These are phyloP conservation scores for Nerophis lumbriciformis DNA, from an alignment of 2,113 vertebrate species.

Conservation along the genomic window DNA sequence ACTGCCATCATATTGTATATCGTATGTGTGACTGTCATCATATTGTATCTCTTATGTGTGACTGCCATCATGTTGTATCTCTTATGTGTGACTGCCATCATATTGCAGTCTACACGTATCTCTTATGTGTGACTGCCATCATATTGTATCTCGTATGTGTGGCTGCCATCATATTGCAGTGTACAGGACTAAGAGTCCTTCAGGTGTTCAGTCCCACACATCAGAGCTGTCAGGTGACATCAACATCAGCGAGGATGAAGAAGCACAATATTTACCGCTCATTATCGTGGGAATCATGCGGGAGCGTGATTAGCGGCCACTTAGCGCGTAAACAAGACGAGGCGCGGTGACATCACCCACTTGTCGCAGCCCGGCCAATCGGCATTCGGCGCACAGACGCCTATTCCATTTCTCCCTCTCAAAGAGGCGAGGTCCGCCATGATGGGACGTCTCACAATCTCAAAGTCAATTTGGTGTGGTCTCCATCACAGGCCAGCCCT, in stretches of 20 bases:
- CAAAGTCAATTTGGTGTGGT: slow-evolving; percentile 67
- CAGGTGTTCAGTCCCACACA: too few species aligned
- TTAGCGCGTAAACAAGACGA: slow-evolving; percentile 19
- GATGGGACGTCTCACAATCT: slow-evolving; percentile 62
- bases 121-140: too few species aligned
- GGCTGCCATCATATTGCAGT: too few species aligned
- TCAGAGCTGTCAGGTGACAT: slow-evolving; percentile 42
- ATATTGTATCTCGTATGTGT: too few species aligned
- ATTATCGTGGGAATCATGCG: slow-evolving; percentile 35
- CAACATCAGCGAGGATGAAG: slow-evolving; percentile 27
- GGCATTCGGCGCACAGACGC: slow-evolving; percentile 45
- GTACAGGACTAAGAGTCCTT: too few species aligned
- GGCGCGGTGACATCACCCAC: slow-evolving; percentile 37
- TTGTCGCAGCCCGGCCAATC: slow-evolving; percentile 37
- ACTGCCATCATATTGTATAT: too few species aligned
- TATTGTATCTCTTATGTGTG: too few species aligned
- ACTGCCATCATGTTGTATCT: too few species aligned
- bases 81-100: too few species aligned
- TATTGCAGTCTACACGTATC: too few species aligned
- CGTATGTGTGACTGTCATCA: too few species aligned
- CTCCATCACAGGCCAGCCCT: slow-evolving; percentile 65
- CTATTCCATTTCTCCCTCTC: slow-evolving; percentile 39
- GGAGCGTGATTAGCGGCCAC: slow-evolving; percentile 36
- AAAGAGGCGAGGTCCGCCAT: slow-evolving; percentile 25
- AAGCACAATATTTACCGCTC: slow-evolving; percentile 1